A percentile compares a stretch with the other conserved stretches of the same genome.
These are phyloP conservation scores for Valencia hispanica DNA, from an alignment of 2,797 vertebrate species.

Conservation along the genomic window DNA sequence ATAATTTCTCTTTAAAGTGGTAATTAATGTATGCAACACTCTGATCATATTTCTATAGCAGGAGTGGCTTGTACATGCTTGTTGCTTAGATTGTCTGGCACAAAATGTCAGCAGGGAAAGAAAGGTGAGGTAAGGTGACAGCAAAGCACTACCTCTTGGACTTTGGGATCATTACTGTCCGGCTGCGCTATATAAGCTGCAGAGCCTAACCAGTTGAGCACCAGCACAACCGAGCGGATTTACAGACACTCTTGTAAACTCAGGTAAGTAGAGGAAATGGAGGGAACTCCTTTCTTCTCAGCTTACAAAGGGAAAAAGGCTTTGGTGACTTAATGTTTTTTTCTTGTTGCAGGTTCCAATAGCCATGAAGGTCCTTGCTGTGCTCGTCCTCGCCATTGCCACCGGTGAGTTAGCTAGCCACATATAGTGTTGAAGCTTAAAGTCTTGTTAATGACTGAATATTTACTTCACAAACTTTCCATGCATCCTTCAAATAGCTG, in stretches of 20 bases:
- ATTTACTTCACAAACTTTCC: background rate
- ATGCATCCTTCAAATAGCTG: background rate
- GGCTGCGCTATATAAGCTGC: constrained; percentile 61
- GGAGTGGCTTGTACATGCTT: background rate
- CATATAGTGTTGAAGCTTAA: background rate
- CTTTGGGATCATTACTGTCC: constrained; percentile 69
- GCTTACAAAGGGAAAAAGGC: background rate
- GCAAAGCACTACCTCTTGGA: constrained; percentile 67
- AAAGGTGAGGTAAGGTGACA: constrained; percentile 67
- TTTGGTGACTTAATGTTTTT: constrained; percentile 14
- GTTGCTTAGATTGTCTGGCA: constrained; percentile 21
- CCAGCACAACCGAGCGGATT: constrained; percentile 52
- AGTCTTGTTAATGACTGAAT: background rate
- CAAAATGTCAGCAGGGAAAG: constrained; percentile 22
- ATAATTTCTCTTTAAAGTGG: background rate
- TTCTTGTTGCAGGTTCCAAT: constrained; percentile 25
- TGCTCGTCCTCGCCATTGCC: constrained; percentile 75
- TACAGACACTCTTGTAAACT: constrained; percentile 51
- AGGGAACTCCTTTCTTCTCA: background rate
- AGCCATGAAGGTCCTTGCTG: constrained; percentile 77
- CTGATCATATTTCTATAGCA: background rate
- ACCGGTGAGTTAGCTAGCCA: constrained; percentile 61
- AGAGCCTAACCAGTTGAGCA: constrained; percentile 22
- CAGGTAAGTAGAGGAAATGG: constrained; percentile 54
- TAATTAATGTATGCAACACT: background rate